Base-by-base conservation (phyloP, 1,140 invertebrate species). In the Andricus grossulariae region DNA sequence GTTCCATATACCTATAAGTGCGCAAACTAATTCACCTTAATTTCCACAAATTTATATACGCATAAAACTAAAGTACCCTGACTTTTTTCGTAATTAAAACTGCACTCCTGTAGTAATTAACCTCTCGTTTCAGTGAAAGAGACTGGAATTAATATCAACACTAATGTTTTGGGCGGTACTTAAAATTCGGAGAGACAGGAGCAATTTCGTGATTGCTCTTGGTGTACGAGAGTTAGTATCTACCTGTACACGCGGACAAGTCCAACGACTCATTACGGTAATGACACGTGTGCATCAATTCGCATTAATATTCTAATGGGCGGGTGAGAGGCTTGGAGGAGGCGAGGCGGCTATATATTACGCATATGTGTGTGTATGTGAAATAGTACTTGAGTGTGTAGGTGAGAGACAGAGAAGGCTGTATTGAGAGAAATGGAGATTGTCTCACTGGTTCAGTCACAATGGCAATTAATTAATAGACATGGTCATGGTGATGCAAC, bases 291-390 rank as follows among this genome's bases (percentile, higher is more conserved):
- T 86, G 89, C 90, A 90, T 90, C 89, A 89, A 91, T 91, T 91
- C 88, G 89, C 88, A 89, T 90, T 90, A 90, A 91, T 91, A 91
- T 90, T 90, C 88, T 90, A 90, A 91, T 91, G 90, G 89, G 88
- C 82, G 87, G 70, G 70, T 16, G 39, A 19, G 21, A 13, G 16
- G 39, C 39, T 39, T 39, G 78, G 66, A 45, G 55, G 66, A 74
- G 72, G 54, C 79, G 82, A n/a, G 80, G 77, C 79, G 81, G 75
- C 81, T 52, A 76, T 80, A 75, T 79, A 77, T 71, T 77, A 80
- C n/a, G n/a, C n/a, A 80, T 57, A 76, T 55, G 71, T 66, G 71
- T 72, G 39, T 8, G 39, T 39, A 3, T 39, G 39, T 39, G 39
- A 3, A 6, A 39, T 39, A 66, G 39, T 25, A 66, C 3, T 70